Evolutionary conservation across 2,888 invertebrate species (phyloP), one percentile per base, ranked within the genome.

Genomic region (Thalpophila matura): DNA sequence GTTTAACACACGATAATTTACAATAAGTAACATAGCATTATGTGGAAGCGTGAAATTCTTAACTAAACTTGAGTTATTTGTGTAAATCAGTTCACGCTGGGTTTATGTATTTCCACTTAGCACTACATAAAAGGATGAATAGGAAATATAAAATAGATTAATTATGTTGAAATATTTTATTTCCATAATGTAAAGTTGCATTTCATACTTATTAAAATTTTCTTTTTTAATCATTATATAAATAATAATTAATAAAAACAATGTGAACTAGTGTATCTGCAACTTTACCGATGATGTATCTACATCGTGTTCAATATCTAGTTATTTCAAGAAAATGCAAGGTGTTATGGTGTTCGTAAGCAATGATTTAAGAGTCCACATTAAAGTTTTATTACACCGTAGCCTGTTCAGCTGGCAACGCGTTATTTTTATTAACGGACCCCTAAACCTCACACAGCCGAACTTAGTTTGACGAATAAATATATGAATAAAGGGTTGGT

Each of bases 1-100:
- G 85, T 90, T 87, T 86, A 89, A 87, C 85, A 87, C 88, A 88
- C 85, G 85, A 88, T 89, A 85, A 87, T 87, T 86, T 85, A 87
- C 79, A 79, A 81, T 82, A 81, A 83, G 77, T 78, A 81, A 85
- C 82, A 80, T 81, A 82, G 81, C 74, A 81, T 83, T 82, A 82
- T 82, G 77, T 82, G 73, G 82, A 83, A 85, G 88, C 85, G 84
- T 88, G 85, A 89, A 89, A 88, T 90, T 90, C 86, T 82, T 81
- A 74, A 83, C 74, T 81, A 80, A 87, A 79, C 78, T 79, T 63
- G 76, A 81, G 78, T 80, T 74, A 74, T 71, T 60, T 53, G 72
- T 66, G 70, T 86, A 78, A 86, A 85, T 83, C 80, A 82, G 78
- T 79, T 82, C 86, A 81, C 77, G 83, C 85, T 82, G 83, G 47